These are phyloP conservation scores for Heliothis peltigera DNA, from an alignment of 2,888 invertebrate species.

Conservation along the genomic window DNA sequence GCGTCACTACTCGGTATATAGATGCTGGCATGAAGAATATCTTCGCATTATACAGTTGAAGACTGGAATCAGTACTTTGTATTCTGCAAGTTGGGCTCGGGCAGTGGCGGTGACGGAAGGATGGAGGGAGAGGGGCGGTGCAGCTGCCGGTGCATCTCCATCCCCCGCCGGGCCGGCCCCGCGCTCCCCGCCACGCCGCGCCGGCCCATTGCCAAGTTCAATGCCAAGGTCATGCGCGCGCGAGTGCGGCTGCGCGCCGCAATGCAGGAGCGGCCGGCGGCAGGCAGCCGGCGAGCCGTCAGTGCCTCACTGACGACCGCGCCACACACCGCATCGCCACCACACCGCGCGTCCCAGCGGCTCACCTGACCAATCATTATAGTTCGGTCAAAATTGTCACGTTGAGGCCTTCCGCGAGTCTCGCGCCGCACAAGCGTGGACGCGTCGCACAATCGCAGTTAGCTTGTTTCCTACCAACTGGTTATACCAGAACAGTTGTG, in stretches of 20 bases:
- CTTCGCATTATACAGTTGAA: constrained; percentile 34
- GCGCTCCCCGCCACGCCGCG: constrained; percentile 69
- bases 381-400: constrained; percentile 61
- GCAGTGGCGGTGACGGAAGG: constrained; percentile 75
- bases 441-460: constrained; percentile 15
- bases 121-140: constrained; percentile 82
- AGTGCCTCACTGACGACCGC: constrained; percentile 85
- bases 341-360: constrained; percentile 67
- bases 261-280: constrained; percentile 91
- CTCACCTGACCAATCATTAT: constrained; percentile 72
- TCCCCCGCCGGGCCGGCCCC: constrained; percentile 67
- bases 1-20: constrained; percentile 38
- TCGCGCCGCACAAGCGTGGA: constrained; percentile 32
- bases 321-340: constrained; percentile 79
- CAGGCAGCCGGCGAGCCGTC: constrained; percentile 79
- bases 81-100: constrained; percentile 64
- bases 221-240: constrained; percentile 94
- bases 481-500: constrained; percentile 69
- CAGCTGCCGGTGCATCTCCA: constrained; percentile 86
- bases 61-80: constrained; percentile 57
- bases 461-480: constrained; percentile 30
- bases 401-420: constrained; percentile 45
- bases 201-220: constrained; percentile 93
- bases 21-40: constrained; percentile 33
- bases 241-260: constrained; percentile 92